A percentile compares a stretch with the other conserved stretches of the same genome.
Conservation (phyloP, 1,140 invertebrate genomes). For the Phenacoccus solenopsis region DNA sequence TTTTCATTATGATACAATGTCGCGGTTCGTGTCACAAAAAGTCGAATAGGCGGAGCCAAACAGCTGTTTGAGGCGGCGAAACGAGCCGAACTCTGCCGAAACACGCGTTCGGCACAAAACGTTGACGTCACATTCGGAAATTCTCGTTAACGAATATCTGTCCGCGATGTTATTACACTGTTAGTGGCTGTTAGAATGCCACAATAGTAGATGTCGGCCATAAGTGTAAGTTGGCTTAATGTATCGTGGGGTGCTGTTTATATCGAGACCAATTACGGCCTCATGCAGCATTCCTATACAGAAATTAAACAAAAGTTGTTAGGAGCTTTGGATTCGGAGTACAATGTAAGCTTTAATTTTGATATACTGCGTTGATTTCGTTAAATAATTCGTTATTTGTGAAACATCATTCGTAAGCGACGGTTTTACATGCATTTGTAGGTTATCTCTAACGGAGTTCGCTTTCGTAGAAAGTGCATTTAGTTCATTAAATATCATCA, state of each 20-base stretch:
- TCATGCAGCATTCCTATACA: constrained; percentile 43
- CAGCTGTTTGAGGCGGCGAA: constrained; percentile 13
- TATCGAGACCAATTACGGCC: constrained; percentile 34
- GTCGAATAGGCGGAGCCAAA: neutral
- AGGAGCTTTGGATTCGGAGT: constrained; percentile 45
- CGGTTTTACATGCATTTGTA: constrained; percentile 16
- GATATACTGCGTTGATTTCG: constrained; percentile 6
- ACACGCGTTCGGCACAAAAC: neutral
- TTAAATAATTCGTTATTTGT: constrained; percentile 10
- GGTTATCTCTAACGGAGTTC: constrained; percentile 12
- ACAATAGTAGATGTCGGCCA: constrained; percentile 34
- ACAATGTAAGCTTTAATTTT: constrained; percentile 42
- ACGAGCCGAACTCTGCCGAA: constrained; percentile 18
- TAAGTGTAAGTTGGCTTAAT: constrained; percentile 34
- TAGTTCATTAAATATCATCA: neutral
- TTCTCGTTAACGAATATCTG: constrained; percentile 16
- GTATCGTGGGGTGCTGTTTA: constrained; percentile 32
- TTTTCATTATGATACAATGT: neutral
- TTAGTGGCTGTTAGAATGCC: constrained; percentile 13
- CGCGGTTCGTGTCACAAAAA: neutral
- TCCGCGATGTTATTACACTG: constrained; percentile 13
- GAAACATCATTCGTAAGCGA: constrained; percentile 12
- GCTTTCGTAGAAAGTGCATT: constrained; percentile 8
- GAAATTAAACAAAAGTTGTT: constrained; percentile 49
- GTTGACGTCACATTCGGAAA: constrained; percentile 14